phyloP scores from a whole-genome alignment of 2,797 vertebrate species.

The Monodelphis domestica region DNA sequence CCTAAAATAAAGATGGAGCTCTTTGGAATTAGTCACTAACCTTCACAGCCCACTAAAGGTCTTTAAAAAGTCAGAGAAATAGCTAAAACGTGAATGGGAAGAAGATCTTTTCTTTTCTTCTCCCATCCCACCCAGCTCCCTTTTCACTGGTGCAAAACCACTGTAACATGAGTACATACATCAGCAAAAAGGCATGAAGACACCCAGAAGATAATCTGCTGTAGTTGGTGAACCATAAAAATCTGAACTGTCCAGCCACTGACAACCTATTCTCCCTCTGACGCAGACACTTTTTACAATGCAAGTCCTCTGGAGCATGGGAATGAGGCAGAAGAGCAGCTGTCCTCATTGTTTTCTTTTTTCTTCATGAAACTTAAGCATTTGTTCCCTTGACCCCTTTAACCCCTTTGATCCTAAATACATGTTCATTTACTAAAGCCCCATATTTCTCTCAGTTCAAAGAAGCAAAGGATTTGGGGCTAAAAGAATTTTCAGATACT shows the following conservation, averaged over 20 bases:
- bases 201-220: neutral
- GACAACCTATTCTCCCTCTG: slow-evolving; percentile 29
- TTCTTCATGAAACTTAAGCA: slow-evolving; percentile 27
- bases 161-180: slow-evolving; percentile 3
- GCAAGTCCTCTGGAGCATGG: neutral
- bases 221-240: slow-evolving; percentile 2
- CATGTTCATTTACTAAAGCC: neutral
- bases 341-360: neutral
- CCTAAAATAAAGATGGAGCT: neutral
- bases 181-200: slow-evolving; percentile 49
- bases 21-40: neutral
- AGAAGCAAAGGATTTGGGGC: neutral
- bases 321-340: neutral
- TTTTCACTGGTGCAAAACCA: slow-evolving; percentile 36
- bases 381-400: slow-evolving; percentile 9
- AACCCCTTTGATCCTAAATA: neutral
- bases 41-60: slow-evolving; percentile 36
- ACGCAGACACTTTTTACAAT: neutral
- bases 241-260: neutral
- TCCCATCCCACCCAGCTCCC: neutral
- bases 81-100: neutral
- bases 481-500: neutral
- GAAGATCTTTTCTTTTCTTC: neutral
- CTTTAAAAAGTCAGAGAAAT: neutral
- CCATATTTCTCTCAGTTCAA: neutral